These are phyloP conservation scores for Poecile atricapillus DNA, from an alignment of 2,113 vertebrate species.

Conservation along the genomic window DNA sequence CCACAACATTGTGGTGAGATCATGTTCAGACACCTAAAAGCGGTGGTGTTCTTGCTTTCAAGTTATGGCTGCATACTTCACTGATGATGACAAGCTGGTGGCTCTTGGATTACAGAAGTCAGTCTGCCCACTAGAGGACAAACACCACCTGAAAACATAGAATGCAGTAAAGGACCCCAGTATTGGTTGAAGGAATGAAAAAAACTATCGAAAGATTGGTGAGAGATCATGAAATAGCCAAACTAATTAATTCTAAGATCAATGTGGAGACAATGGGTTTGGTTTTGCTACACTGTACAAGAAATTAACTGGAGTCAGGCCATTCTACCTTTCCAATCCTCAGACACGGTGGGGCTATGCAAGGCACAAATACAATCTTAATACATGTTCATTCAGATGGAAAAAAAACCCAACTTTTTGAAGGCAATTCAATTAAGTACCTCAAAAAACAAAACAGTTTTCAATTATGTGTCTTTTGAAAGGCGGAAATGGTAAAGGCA, in stretches of 20 bases:
- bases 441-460: neutral
- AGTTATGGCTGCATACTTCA: neutral
- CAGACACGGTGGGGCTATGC: neutral
- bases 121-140: neutral
- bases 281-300: neutral
- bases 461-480: neutral
- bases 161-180: neutral
- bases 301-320: neutral
- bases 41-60: neutral
- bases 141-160: neutral
- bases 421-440: neutral
- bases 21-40: neutral
- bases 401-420: neutral
- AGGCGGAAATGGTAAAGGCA: neutral
- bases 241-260: neutral
- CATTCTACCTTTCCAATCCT: neutral
- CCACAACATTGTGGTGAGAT: neutral
- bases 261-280: neutral
- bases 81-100: neutral
- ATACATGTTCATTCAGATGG: neutral
- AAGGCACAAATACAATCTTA: neutral
- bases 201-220: neutral
- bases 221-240: neutral
- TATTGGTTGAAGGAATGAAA: neutral
- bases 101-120: neutral